phyloP scores from a whole-genome alignment of 2,797 vertebrate genomes.

The Australoheros facetus region DNA sequence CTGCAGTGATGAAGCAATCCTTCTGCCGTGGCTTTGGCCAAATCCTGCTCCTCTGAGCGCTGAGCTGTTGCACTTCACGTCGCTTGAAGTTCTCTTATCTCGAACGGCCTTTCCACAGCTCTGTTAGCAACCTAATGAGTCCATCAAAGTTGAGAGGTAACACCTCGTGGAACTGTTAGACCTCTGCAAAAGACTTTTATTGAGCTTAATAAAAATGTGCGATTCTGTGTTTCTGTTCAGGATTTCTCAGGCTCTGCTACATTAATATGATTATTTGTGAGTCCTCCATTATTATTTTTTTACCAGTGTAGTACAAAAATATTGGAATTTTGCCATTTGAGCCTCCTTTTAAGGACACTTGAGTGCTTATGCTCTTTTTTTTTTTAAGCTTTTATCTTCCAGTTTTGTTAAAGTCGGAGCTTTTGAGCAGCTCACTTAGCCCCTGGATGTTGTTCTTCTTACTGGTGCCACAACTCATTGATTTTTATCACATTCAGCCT shows the following conservation, averaged over 20 bases:
- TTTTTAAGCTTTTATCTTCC: not conserved
- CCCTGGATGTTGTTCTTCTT: not conserved
- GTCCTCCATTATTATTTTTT: not conserved
- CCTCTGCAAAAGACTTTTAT: not conserved
- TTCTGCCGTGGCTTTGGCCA: not conserved
- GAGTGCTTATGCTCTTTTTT: not conserved
- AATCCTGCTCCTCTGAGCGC: not conserved
- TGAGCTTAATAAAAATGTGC: no score
- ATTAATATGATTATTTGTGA: not conserved
- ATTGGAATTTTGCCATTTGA: not conserved
- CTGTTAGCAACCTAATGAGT: not conserved
- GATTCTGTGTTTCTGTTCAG: not conserved
- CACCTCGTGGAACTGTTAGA: not conserved
- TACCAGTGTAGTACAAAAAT: not conserved
- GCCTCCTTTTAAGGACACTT: not conserved
- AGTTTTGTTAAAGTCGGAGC: not conserved
- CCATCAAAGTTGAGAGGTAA: not conserved
- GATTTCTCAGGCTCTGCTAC: not conserved
- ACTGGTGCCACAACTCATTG: not conserved
- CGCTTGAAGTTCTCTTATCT: not conserved
- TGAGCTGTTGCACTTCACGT: not conserved
- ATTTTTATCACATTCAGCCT: not conserved
- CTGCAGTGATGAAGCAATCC: not conserved
- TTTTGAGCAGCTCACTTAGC: not conserved
- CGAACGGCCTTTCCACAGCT: not conserved